Evolutionary conservation across 2,113 vertebrate species (phyloP).

Genomic region (Zapus hudsonius): DNA sequence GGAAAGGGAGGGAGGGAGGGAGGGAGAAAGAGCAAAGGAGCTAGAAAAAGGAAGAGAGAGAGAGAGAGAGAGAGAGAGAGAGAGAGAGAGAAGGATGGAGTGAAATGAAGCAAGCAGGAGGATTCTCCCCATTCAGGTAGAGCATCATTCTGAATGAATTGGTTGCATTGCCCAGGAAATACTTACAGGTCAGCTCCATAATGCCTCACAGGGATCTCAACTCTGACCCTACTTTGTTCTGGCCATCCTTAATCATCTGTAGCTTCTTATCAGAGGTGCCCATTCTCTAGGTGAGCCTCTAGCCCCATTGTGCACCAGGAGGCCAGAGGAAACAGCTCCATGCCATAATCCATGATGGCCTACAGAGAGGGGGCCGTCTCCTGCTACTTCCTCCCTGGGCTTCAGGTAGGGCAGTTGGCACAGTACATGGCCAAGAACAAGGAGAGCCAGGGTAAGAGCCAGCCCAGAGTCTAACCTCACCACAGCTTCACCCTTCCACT

Average conservation of each 20-base stretch:
- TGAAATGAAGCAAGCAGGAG: neutral
- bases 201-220: neutral
- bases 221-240: neutral
- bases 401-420: neutral
- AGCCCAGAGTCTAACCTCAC: neutral
- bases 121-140: neutral
- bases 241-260: neutral
- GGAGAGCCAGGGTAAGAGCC: neutral
- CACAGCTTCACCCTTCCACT: neutral
- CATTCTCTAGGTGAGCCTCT: neutral
- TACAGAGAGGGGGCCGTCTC: neutral
- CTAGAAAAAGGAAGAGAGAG: no score
- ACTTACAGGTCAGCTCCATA: neutral
- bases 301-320: no score
- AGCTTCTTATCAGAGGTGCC: neutral
- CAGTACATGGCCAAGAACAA: no score
- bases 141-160: neutral
- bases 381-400: neutral
- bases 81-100: no score
- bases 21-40: no score
- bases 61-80: conserved; percentile 59
- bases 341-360: neutral
- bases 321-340: neutral
- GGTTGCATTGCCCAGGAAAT: neutral
- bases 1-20: no score